Evolutionary conservation across 2,113 vertebrate species (phyloP).

Genomic region (Climacteris rufus): DNA sequence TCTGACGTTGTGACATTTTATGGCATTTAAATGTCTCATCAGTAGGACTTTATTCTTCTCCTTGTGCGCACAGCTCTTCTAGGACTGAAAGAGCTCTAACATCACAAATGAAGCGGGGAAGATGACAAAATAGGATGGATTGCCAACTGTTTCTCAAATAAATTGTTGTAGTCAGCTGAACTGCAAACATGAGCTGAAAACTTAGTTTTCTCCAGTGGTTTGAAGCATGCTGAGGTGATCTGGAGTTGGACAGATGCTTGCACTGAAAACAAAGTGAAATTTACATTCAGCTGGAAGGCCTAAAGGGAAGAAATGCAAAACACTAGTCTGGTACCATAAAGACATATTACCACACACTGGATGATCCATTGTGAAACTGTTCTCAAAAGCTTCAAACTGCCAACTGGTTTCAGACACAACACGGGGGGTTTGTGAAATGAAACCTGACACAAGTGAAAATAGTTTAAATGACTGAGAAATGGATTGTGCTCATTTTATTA

Average conservation of each 20-base stretch:
- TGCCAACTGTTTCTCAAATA: slow-evolving; percentile 16
- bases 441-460: not conserved
- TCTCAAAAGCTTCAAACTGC: slow-evolving; percentile 21
- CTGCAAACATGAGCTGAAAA: not conserved
- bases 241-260: not conserved
- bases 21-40: slow-evolving; percentile 26
- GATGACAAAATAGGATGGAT: not conserved
- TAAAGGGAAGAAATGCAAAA: not conserved
- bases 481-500: not conserved
- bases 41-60: not conserved
- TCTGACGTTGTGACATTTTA: slow-evolving; percentile 31
- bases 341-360: not conserved
- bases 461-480: not conserved
- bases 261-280: not conserved
- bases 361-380: not conserved
- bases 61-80: not conserved
- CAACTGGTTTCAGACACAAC: not conserved
- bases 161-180: not conserved
- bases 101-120: not conserved
- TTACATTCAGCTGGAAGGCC: not conserved
- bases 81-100: not conserved
- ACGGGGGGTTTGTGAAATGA: not conserved
- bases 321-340: not conserved
- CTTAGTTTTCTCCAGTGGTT: not conserved
- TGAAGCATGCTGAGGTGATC: not conserved